Percentiles rank a stretch among this genome's conserved stretches.
Evolutionary conservation across 2,888 invertebrate genomes (phyloP).

Genomic region (Agrotis exclamationis): DNA sequence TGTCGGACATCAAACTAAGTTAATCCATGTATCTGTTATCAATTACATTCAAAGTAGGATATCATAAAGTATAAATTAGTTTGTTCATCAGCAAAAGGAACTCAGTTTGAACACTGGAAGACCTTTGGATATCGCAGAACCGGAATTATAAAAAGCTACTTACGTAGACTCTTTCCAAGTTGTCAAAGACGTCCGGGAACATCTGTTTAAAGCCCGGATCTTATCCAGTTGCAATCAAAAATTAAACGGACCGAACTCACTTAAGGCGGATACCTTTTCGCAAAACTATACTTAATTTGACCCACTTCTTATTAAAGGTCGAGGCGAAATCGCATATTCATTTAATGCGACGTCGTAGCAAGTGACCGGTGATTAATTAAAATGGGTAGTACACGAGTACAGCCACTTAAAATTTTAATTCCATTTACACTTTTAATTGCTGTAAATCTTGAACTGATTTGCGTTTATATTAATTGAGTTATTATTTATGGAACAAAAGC

Average conservation of each 20-base stretch:
- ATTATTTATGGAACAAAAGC: neutral
- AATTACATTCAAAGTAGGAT: conserved; percentile 4
- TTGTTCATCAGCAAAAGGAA: neutral
- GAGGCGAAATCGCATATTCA: conserved; percentile 16
- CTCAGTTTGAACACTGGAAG: neutral
- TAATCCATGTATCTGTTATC: neutral
- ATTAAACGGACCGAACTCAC: conserved; percentile 37
- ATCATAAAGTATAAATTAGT: neutral
- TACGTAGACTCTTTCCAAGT: conserved; percentile 17
- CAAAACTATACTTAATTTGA: conserved; percentile 40
- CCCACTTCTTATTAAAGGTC: conserved; percentile 25
- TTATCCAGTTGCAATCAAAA: conserved; percentile 38
- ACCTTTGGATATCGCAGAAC: neutral
- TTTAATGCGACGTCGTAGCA: conserved; percentile 18
- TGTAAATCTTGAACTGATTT: conserved; percentile 6
- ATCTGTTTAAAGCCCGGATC: conserved; percentile 31
- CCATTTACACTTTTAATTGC: neutral
- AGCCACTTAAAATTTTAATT: conserved; percentile 7
- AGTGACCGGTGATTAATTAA: conserved; percentile 27
- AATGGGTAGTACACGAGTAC: neutral
- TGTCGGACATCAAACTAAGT: conserved; percentile 1
- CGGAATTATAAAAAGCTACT: neutral
- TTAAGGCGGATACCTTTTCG: conserved; percentile 22
- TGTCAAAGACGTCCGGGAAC: conserved; percentile 31
- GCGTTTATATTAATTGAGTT: neutral